Conservation (phyloP, 2,888 invertebrate genomes). For the Desoria tigrina region DNA sequence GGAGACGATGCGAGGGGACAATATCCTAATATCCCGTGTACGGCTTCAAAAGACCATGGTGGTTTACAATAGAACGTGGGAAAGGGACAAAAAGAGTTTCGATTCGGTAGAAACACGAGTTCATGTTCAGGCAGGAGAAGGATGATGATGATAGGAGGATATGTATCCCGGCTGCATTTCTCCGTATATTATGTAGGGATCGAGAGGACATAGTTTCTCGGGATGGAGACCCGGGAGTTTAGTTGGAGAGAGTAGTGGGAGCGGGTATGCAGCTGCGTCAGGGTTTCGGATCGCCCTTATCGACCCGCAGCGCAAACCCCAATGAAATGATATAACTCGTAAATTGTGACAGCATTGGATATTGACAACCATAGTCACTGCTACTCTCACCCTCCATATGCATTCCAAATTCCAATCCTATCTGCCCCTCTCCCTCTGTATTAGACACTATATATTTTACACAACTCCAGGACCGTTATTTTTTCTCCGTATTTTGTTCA, state of each 20-base stretch:
- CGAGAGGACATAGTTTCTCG: conserved; percentile 20
- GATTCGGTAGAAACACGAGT: too few species aligned
- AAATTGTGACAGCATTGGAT: conserved; percentile 53
- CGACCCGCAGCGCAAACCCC: conserved; percentile 51
- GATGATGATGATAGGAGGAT: too few species aligned
- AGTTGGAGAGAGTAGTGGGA: background rate
- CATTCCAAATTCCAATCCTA: background rate
- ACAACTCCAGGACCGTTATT: too few species aligned
- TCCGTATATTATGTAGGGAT: background rate
- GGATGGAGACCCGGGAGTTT: conserved; percentile 43
- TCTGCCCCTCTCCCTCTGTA: background rate
- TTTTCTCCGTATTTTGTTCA: background rate
- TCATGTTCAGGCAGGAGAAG: too few species aligned
- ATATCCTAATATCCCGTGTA: too few species aligned
- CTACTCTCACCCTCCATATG: background rate
- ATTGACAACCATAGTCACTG: conserved; percentile 44
- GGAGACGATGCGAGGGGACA: too few species aligned
- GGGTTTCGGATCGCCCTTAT: conserved; percentile 49
- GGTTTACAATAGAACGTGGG: too few species aligned
- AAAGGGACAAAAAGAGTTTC: too few species aligned
- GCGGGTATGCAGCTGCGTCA: conserved; percentile 49
- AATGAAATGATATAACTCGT: conserved; percentile 53
- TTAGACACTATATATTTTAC: too few species aligned
- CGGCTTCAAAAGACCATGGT: too few species aligned
- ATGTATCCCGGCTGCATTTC: too few species aligned